These are phyloP conservation scores for Eupsilia transversa DNA, from an alignment of 2,888 invertebrate genomes.

Conservation along the genomic window DNA sequence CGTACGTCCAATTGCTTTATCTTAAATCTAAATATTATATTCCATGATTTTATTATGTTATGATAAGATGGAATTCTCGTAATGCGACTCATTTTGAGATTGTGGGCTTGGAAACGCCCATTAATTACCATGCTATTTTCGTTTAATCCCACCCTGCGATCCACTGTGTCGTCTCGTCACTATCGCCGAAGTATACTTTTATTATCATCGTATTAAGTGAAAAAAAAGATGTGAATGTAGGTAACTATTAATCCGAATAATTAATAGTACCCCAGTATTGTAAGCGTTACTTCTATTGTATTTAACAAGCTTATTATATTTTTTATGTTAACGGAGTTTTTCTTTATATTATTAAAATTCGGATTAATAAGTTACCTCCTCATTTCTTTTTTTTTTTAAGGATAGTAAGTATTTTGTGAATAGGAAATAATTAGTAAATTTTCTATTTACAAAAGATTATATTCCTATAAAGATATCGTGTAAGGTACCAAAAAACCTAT, in stretches of 20 bases:
- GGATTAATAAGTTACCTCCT: no score
- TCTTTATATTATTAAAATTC: neutral
- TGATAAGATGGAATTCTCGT: conserved; percentile 77
- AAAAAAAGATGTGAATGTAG: neutral
- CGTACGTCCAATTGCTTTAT: conserved; percentile 11
- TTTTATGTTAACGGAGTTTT: no score
- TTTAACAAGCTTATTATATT: no score
- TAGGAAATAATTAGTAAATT: neutral
- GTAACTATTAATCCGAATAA: neutral
- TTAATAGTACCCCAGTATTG: no score
- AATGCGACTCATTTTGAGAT: conserved; percentile 81
- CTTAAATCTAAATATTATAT: conserved; percentile 64
- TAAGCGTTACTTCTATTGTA: no score
- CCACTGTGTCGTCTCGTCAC: conserved; percentile 82
- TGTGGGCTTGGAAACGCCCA: conserved; percentile 83
- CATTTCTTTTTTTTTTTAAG: no score
- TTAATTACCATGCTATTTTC: conserved; percentile 87
- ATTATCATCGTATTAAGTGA: conserved; percentile 53
- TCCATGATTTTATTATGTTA: conserved; percentile 71
- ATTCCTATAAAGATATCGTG: neutral
- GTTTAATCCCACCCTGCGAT: conserved; percentile 87
- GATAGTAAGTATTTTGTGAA: no score
- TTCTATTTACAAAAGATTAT: neutral
- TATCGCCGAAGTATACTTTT: conserved; percentile 76
- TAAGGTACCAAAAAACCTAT: neutral